These are phyloP conservation scores for Atrina japonica DNA, from an alignment of 2,888 invertebrate genomes.

Conservation along the genomic window DNA sequence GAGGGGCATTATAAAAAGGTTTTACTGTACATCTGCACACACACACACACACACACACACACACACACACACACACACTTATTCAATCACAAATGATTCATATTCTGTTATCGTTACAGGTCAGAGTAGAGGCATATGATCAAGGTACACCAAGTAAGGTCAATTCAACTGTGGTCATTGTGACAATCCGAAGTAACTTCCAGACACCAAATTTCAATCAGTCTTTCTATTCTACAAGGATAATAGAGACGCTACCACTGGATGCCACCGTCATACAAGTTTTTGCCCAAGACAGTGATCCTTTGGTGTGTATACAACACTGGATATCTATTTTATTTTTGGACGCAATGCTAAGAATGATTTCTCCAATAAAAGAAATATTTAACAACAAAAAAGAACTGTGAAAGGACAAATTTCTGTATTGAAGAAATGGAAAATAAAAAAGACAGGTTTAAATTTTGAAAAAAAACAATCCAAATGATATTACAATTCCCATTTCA, in stretches of 20 bases:
- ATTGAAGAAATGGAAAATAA: too few relatives aligned
- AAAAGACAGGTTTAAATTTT: too few relatives aligned
- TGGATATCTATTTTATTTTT: too few relatives aligned
- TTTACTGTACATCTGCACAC: too few relatives aligned
- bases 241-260: conserved; percentile 63
- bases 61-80: too few relatives aligned
- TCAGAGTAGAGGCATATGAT: conserved; percentile 75
- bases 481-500: background rate
- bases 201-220: conserved; percentile 58
- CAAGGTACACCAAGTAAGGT: conserved; percentile 65
- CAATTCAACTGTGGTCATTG: conserved; percentile 62
- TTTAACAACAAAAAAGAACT: too few relatives aligned
- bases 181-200: conserved; percentile 68
- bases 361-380: too few relatives aligned
- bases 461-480: background rate
- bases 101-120: conserved; percentile 54
- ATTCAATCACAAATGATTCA: too few relatives aligned
- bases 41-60: too few relatives aligned
- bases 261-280: conserved; percentile 68
- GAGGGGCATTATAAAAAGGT: too few relatives aligned
- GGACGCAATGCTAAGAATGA: too few relatives aligned
- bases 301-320: conserved; percentile 61
- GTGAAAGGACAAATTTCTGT: too few relatives aligned
- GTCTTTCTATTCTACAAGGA: conserved; percentile 45
- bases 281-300: conserved; percentile 67